A percentile compares a stretch with the other conserved stretches of the same genome.
phyloP scores from a whole-genome alignment of 2,797 vertebrate species.

The Emydoidea blandingii region DNA sequence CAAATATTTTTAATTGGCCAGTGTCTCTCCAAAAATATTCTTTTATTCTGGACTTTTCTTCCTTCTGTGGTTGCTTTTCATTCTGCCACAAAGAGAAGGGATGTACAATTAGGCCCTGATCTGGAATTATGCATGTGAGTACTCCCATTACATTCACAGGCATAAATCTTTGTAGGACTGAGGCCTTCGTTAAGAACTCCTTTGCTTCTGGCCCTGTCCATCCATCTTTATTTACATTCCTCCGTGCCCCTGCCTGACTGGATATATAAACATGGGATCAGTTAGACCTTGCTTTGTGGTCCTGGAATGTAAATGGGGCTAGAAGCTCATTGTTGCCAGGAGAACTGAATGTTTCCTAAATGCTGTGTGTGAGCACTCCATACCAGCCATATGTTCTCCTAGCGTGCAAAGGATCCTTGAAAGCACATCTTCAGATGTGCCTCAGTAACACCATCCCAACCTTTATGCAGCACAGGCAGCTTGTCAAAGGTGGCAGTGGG shows the following conservation, averaged over 20 bases:
- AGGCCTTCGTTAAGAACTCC: neutral
- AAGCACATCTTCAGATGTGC: neutral
- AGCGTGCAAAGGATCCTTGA: neutral
- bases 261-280: neutral
- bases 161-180: neutral
- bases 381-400: neutral
- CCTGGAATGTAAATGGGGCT: neutral
- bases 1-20: neutral
- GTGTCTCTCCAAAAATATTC: neutral
- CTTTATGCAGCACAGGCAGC: neutral
- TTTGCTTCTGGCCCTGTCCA: neutral
- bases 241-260: neutral
- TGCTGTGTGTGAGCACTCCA: neutral
- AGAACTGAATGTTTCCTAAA: neutral
- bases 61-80: neutral
- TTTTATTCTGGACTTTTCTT: neutral
- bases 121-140: neutral
- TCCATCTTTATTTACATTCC: neutral
- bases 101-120: neutral
- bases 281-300: neutral
- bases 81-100: neutral
- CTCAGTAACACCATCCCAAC: neutral
- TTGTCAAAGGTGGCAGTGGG: neutral
- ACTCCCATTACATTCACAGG: neutral
- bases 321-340: neutral